Conservation (phyloP, 2,113 vertebrate species). For the Elachura formosa region DNA sequence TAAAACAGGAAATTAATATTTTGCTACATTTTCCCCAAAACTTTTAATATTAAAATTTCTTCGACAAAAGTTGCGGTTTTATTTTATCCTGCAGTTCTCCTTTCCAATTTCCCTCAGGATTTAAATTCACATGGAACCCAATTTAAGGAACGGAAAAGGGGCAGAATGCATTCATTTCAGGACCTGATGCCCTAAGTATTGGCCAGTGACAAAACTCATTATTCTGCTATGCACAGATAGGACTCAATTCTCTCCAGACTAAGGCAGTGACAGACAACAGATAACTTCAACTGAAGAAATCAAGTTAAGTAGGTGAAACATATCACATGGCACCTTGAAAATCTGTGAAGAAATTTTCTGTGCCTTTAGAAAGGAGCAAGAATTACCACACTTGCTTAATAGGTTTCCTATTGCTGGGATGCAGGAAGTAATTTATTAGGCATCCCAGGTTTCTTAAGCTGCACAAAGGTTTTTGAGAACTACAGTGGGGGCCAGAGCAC, state of each 20-base stretch:
- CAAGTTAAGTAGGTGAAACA: neutral
- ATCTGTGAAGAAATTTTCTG: neutral
- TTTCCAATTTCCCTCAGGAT: neutral
- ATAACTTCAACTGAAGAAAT: neutral
- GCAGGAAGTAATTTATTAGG: neutral
- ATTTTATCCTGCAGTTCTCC: neutral
- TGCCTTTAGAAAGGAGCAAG: neutral
- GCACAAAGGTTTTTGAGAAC: neutral
- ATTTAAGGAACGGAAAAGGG: neutral
- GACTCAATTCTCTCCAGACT: neutral
- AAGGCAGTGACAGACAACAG: neutral
- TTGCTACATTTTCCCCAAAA: neutral
- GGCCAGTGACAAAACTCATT: neutral
- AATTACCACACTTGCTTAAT: neutral
- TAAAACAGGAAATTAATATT: neutral
- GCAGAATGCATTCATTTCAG: neutral
- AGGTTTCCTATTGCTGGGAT: neutral
- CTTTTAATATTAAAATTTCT: neutral
- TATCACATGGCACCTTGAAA: neutral
- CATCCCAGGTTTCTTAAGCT: neutral
- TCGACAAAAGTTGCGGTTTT: neutral
- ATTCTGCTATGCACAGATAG: neutral
- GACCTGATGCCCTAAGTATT: neutral
- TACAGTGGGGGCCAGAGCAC: neutral
- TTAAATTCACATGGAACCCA: neutral